Evolutionary conservation across 2,888 invertebrate species (phyloP).

Genomic region (Endotricha flammealis): DNA sequence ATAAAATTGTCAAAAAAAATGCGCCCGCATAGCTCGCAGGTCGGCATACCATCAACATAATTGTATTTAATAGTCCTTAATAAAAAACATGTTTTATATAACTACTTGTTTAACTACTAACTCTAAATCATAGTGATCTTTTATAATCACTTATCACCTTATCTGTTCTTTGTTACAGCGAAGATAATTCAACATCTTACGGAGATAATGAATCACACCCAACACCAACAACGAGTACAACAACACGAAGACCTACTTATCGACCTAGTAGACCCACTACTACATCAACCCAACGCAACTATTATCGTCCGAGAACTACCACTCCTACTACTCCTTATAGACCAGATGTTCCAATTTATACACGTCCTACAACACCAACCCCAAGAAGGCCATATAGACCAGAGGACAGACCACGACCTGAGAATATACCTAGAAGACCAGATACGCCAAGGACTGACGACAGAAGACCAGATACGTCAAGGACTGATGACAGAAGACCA

Average conservation of each 20-base stretch:
- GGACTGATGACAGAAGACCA: constrained; percentile 12
- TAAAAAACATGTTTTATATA: too few relatives aligned
- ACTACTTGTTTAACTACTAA: too few relatives aligned
- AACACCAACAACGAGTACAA: constrained; percentile 25
- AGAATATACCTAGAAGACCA: constrained; percentile 18
- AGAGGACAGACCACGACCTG: constrained; percentile 17
- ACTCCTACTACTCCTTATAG: constrained; percentile 24
- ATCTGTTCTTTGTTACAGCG: constrained; percentile 31
- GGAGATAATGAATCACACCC: constrained; percentile 19
- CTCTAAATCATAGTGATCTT: too few relatives aligned
- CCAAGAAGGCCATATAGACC: constrained; percentile 26
- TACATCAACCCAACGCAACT: constrained; percentile 17
- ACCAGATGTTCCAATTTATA: constrained; percentile 18
- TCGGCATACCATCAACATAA: too few relatives aligned
- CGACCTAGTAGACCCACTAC: constrained; percentile 15
- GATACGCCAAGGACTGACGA: constrained; percentile 13
- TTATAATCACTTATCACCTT: too few relatives aligned
- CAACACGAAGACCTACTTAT: constrained; percentile 24
- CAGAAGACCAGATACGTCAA: constrained; percentile 4
- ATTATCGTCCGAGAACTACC: constrained; percentile 11
- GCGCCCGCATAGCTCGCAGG: too few relatives aligned
- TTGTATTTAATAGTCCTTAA: too few relatives aligned
- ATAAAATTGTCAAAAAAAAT: too few relatives aligned
- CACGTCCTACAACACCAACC: constrained; percentile 17
- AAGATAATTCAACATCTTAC: constrained; percentile 35